A percentile compares a stretch with the other conserved stretches of the same genome.
phyloP scores from a whole-genome alignment of 2,113 vertebrate genomes.

The Bombycilla garrulus region DNA sequence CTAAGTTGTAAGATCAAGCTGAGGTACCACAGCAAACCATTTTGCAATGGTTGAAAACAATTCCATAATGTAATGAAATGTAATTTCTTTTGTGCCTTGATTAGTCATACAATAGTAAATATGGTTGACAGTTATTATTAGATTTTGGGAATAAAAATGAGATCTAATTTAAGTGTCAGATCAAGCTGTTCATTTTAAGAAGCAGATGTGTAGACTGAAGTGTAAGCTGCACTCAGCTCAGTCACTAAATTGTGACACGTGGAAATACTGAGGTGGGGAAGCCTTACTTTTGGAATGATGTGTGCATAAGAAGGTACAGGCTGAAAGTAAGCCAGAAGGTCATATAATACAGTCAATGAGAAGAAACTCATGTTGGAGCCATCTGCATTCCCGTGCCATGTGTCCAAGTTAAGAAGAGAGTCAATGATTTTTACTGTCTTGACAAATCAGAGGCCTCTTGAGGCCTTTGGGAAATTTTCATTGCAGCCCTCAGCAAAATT shows the following conservation, averaged over 20 bases:
- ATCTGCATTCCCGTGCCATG: neutral
- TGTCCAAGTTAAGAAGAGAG: neutral
- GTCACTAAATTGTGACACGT: neutral
- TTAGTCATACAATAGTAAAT: neutral
- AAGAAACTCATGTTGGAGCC: neutral
- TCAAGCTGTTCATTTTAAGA: neutral
- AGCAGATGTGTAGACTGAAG: neutral
- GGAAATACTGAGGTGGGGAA: neutral
- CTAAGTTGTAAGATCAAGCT: neutral
- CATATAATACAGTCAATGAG: neutral
- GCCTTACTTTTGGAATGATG: neutral
- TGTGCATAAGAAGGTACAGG: neutral
- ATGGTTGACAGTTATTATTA: neutral
- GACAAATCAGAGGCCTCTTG: neutral
- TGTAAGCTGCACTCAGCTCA: neutral
- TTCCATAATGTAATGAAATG: neutral
- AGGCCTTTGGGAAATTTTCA: neutral
- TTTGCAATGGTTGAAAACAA: too few species aligned
- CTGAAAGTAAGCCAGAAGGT: neutral
- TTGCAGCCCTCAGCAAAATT: neutral
- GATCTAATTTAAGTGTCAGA: neutral
- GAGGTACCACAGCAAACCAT: neutral
- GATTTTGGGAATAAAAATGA: neutral
- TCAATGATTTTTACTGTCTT: neutral
- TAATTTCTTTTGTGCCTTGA: neutral